Percentiles rank a stretch among this genome's conserved stretches.
phyloP scores from a whole-genome alignment of 2,113 vertebrate species.

The Misgurnus mizolepis region DNA sequence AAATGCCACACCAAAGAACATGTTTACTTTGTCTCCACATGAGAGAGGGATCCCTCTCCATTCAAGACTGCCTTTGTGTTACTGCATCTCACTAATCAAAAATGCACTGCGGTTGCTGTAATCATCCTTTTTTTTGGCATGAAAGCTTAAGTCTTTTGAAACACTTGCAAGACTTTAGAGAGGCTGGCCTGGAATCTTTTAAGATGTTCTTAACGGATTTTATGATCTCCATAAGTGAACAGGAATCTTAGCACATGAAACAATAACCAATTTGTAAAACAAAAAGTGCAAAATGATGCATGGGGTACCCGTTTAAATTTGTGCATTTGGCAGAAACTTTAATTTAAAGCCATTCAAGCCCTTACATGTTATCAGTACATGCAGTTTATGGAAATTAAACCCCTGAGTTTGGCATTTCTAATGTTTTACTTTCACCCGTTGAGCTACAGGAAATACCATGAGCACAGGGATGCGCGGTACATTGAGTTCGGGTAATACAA shows the following conservation, averaged over 20 bases:
- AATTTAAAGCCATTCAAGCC: too few relatives aligned
- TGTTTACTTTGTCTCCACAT: conserved; percentile 46
- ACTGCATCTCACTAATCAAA: conserved; percentile 37
- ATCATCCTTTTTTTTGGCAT: conserved; percentile 43
- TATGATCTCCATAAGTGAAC: background rate
- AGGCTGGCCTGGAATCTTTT: background rate
- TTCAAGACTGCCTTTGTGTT: conserved; percentile 20
- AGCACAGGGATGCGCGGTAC: too few relatives aligned
- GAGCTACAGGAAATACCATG: background rate
- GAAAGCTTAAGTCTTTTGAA: conserved; percentile 34
- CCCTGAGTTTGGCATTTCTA: too few relatives aligned
- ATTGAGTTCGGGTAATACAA: too few relatives aligned
- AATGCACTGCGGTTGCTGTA: conserved; percentile 42
- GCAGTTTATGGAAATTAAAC: too few relatives aligned
- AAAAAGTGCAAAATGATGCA: background rate
- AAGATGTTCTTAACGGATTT: background rate
- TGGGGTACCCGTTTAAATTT: too few relatives aligned
- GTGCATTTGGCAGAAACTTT: too few relatives aligned
- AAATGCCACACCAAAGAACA: conserved; percentile 2
- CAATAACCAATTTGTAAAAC: conserved; percentile 1
- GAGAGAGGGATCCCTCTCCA: conserved; percentile 29
- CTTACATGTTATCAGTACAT: too few relatives aligned
- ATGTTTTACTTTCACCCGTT: too few relatives aligned
- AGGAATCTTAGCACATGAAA: background rate
- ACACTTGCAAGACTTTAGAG: background rate